These are phyloP conservation scores for Somateria mollissima DNA, from an alignment of 2,797 vertebrate species.

Conservation along the genomic window DNA sequence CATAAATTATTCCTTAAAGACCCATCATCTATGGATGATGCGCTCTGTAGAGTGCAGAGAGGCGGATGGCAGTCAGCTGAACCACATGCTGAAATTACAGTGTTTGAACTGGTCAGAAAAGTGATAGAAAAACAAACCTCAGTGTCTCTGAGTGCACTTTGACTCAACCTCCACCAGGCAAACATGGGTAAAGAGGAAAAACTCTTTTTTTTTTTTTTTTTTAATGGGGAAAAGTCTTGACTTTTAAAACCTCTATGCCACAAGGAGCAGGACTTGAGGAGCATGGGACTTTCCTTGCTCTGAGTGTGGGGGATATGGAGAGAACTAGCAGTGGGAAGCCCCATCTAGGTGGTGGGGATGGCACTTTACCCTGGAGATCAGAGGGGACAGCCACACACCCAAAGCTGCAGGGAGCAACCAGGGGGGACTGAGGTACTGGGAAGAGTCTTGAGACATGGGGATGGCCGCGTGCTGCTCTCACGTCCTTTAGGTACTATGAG, in stretches of 20 bases:
- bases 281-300: rapidly evolving
- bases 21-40: not conserved
- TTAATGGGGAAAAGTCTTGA: not conserved
- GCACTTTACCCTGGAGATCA: not conserved
- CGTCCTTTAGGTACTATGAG: not conserved
- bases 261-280: not conserved
- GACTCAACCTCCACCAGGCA: not conserved
- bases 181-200: not conserved
- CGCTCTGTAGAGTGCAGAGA: not conserved
- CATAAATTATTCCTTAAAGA: not conserved
- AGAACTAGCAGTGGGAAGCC: not conserved
- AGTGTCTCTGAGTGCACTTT: not conserved
- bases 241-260: not conserved
- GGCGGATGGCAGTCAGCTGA: not conserved
- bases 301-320: not conserved
- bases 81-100: conserved; percentile 13
- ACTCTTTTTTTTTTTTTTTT: rapidly evolving
- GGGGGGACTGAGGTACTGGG: not conserved
- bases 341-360: not conserved
- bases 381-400: not conserved
- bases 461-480: not conserved
- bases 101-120: not conserved
- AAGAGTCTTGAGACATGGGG: not conserved
- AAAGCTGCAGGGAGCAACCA: not conserved
- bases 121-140: conserved; percentile 38